These are phyloP conservation scores for Xiphorhynchus erythropygius DNA, from an alignment of 2,797 vertebrate species.

Conservation along the genomic window DNA sequence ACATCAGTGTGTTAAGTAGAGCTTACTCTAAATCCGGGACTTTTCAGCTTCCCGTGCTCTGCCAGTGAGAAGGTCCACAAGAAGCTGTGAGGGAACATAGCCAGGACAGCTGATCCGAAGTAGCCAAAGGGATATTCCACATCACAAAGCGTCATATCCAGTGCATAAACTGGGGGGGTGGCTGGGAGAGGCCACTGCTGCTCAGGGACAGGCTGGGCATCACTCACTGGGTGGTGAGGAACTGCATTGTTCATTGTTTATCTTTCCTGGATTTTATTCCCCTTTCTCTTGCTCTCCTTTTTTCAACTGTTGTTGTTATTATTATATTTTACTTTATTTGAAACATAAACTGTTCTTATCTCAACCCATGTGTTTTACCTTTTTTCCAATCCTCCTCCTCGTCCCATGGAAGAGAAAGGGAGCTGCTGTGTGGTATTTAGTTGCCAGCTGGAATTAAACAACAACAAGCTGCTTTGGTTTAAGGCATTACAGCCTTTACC, in stretches of 20 bases:
- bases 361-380: background rate
- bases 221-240: accelerated
- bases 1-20: background rate
- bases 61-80: background rate
- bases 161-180: background rate
- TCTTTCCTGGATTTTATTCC: accelerated
- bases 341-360: background rate
- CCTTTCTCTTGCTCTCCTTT: background rate
- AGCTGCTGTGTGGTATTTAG: background rate
- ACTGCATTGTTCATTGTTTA: background rate
- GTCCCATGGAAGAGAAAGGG: background rate
- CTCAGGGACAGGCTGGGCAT: background rate
- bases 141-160: background rate
- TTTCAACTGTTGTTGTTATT: background rate
- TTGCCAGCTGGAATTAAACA: background rate
- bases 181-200: background rate
- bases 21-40: background rate
- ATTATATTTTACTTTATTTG: background rate
- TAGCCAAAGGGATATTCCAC: background rate
- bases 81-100: background rate
- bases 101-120: background rate
- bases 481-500: background rate
- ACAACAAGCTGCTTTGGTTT: background rate
- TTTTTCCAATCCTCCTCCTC: background rate
- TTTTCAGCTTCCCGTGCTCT: background rate